Percentiles rank a stretch among this genome's conserved stretches.
Conservation (phyloP, 2,797 vertebrate genomes). For the Miichthys miiuy region DNA sequence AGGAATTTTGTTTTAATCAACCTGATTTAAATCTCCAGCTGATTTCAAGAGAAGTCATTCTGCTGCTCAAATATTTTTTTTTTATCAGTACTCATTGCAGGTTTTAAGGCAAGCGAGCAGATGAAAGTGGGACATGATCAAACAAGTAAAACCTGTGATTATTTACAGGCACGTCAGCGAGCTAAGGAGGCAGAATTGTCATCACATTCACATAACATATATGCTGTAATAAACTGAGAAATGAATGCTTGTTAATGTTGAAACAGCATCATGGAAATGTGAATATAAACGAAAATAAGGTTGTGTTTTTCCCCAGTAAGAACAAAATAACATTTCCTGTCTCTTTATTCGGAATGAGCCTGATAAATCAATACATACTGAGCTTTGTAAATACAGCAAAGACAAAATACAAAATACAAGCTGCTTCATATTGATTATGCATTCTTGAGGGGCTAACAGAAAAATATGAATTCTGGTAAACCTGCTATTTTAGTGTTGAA, state of each 20-base stretch:
- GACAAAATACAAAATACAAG: background rate
- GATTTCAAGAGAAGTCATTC: background rate
- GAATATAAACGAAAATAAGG: background rate
- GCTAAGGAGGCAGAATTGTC: background rate
- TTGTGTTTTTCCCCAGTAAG: background rate
- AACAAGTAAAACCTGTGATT: background rate
- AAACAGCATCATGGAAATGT: background rate
- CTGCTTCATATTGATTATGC: no score
- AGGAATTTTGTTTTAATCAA: background rate
- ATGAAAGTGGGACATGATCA: background rate
- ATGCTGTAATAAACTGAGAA: background rate
- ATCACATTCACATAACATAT: background rate
- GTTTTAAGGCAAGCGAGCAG: background rate
- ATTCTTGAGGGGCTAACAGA: background rate
- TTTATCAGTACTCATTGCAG: background rate
- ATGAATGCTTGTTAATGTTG: background rate
- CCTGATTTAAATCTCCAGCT: conserved; percentile 1
- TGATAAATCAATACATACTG: background rate
- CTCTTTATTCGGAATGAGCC: background rate
- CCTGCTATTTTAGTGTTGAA: background rate
- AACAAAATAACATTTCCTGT: background rate
- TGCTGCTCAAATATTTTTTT: background rate
- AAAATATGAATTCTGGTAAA: background rate
- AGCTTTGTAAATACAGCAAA: background rate
- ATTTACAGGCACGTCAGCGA: background rate